Evolutionary conservation across 2,113 vertebrate genomes (phyloP), one percentile per base, ranked within the genome.

Genomic region (Mus spicilegus): DNA sequence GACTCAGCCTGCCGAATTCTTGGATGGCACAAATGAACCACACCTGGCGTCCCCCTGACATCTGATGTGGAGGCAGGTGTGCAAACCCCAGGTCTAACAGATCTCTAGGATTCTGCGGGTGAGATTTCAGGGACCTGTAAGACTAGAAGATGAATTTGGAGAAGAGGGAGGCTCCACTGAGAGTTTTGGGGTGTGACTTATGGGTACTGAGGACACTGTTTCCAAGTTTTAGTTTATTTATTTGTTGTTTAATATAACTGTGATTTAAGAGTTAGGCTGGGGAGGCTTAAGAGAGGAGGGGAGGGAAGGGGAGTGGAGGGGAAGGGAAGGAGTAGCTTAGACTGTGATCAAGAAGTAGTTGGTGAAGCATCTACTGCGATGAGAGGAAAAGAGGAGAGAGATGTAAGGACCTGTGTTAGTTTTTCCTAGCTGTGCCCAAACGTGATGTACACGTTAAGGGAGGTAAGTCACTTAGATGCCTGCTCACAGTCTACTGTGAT

Each of bases 291-390:
- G 26, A 46, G 36, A 17, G 51, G 28, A n/a, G 20, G 11, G 17
- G 9, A 42, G 2, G 1, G 12, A 22, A 36, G 24, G 49, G 12
- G 6, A 42, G 2, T 1, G 13, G 9, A 42, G 2, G 1, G 12
- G 30, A 36, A 16, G 49, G 9, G 6, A 42, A 2, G 1, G 13
- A 49, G 49, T 42, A 75, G 28, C 24, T 30, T 5, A 7, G 33
- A 92, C 89, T 9, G 0, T 11, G 63, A 22, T 4, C 67, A 30
- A 36, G 81, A 30, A 36, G 75, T 24, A 13, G 46, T 16, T 30
- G 89, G 36, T 16, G 22, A 84, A 70, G 67, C 33, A 5, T 54
- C 61, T 19, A 26, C 10, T 30, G 24, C 10, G 20, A 63, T 7
- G 33, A 39, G 36, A n/a, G 4, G 54, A n/a, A 36, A 36, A 36